Conservation (phyloP, 2,113 vertebrate species). For the Turnix velox region DNA sequence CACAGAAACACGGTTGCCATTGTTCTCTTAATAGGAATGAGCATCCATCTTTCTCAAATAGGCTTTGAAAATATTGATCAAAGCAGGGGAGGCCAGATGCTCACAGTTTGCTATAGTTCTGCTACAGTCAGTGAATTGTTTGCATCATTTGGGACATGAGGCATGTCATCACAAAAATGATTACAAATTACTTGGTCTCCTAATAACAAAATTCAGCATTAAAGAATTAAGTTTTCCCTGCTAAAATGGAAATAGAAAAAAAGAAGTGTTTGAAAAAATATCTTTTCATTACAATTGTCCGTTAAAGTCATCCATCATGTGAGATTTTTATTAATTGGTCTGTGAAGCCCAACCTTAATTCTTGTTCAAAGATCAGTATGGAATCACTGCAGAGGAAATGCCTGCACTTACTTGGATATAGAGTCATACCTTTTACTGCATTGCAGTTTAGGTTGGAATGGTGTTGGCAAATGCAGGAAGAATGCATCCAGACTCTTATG, state of each 20-base stretch:
- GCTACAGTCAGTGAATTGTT: background rate
- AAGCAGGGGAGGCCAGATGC: background rate
- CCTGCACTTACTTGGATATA: background rate
- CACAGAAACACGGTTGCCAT: background rate
- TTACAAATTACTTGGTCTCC: background rate
- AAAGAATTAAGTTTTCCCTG: background rate
- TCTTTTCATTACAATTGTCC: background rate
- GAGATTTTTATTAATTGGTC: background rate
- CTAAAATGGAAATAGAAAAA: background rate
- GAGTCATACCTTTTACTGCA: background rate
- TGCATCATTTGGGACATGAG: background rate
- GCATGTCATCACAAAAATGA: background rate
- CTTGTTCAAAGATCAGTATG: background rate
- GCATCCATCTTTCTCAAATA: conserved; percentile 12
- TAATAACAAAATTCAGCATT: background rate
- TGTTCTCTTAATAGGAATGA: conserved; percentile 27
- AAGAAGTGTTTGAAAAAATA: background rate
- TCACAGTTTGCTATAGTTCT: background rate
- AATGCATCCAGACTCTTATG: background rate
- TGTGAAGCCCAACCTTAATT: background rate
- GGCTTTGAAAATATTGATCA: conserved; percentile 52
- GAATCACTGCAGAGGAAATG: background rate
- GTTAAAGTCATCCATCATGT: background rate
- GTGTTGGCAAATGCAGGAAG: background rate
- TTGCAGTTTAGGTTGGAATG: background rate